Base-by-base conservation (phyloP, 2,113 vertebrate genomes). In the Vombatus ursinus region DNA sequence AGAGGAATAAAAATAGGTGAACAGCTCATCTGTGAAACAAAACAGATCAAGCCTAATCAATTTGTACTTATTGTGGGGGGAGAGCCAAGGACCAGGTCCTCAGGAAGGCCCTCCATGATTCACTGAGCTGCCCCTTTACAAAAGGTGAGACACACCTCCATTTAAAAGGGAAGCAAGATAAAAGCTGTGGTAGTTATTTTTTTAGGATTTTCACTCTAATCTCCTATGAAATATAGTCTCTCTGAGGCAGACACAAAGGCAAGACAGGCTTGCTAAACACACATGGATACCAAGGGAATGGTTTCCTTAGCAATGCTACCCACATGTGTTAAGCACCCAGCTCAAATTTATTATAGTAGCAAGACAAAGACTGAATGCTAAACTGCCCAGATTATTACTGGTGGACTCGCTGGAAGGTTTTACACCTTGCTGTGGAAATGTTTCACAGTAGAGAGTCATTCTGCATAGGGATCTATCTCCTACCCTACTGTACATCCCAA, bases 351-450 rank as follows among this genome's bases (percentile, higher is more conserved):
- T 93, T 92, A n/a, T 22, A 44, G 11, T 92, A 94, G 28, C 48
- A 89, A 96, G 95, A 95, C 91, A 97, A 96, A 97, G 44, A 90
- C 68, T 90, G 49, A 57, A 2, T 50, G 31, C 50, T 94, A 90
- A 95, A 95, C 49, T 93, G 95, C 44, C 50, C 94, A 93, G 44
- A 91, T 95, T 97, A 96, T 97, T 95, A 90, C 91, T 95, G 52
- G 31, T 92, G 92, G 26, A 94, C 50, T 2, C 0, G 26, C 94
- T 51, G 52, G 84, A 96, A 94, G 50, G 93, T 95, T 98, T 96
- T 94, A 92, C 26, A 96, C 92, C 96, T 94, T 97, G 92, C 96
- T 84, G 93, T 95, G 48, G 94, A 97, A 98, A 96, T 92, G 23
- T 89, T 97, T 97, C 51, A 97, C 50, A 96, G 57, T 95, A 94